A percentile compares a stretch with the other conserved stretches of the same genome.
Evolutionary conservation across 2,113 vertebrate species (phyloP).

Genomic region (Oophaga pumilio): DNA sequence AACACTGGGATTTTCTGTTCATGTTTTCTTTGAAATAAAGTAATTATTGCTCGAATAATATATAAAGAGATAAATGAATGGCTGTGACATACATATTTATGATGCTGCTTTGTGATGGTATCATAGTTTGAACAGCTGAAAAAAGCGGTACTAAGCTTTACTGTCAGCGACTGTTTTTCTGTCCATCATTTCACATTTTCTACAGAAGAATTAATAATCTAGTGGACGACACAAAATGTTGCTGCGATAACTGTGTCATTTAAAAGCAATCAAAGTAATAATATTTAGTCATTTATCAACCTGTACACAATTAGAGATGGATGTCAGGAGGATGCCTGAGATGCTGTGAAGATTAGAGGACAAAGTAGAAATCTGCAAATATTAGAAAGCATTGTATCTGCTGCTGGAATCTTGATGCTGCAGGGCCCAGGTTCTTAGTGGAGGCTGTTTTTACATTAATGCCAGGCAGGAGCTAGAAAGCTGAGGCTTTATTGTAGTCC

Average conservation of each 20-base stretch:
- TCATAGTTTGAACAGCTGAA: slow-evolving; percentile 13
- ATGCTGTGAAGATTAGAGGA: neutral
- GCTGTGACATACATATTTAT: slow-evolving; percentile 43
- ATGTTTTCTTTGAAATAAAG: slow-evolving; percentile 38
- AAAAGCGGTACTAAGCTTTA: slow-evolving; percentile 6
- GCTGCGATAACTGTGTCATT: slow-evolving; percentile 48
- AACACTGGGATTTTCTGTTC: neutral
- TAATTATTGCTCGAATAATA: slow-evolving; percentile 45
- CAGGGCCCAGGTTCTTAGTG: neutral
- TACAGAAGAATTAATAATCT: slow-evolving; percentile 44
- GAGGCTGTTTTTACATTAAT: neutral
- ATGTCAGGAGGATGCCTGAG: slow-evolving; percentile 11
- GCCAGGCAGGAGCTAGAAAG: neutral
- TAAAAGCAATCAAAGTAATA: slow-evolving; percentile 54
- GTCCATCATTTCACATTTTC: slow-evolving; percentile 30
- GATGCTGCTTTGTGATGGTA: slow-evolving; percentile 17
- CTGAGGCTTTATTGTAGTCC: neutral
- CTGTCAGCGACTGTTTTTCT: slow-evolving; percentile 33
- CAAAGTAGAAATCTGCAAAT: neutral
- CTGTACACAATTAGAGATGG: slow-evolving; percentile 12
- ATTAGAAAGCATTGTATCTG: neutral
- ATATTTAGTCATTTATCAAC: slow-evolving; percentile 52
- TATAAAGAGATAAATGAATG: slow-evolving; percentile 43
- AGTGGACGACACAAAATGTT: slow-evolving; percentile 32
- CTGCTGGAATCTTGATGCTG: neutral